Conservation (phyloP, 1,140 invertebrate genomes). For the Drosophila busckii region DNA sequence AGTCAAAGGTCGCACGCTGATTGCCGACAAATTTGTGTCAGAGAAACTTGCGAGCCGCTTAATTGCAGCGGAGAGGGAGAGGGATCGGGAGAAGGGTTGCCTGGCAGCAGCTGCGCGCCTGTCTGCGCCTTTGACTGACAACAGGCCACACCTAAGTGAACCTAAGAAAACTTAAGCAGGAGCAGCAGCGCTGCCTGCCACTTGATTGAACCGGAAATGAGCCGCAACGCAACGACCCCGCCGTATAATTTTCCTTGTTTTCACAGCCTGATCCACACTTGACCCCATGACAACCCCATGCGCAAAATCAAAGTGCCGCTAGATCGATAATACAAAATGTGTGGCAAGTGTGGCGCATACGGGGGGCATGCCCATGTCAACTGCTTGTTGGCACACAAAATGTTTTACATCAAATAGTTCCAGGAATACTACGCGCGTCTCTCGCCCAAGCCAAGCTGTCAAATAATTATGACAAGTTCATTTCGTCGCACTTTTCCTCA, state of each 20-base stretch:
- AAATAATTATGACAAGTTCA: constrained; percentile 77
- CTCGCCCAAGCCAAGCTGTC: constrained; percentile 62
- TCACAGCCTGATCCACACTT: constrained; percentile 67
- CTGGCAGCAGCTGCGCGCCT: constrained; percentile 52
- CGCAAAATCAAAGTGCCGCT: constrained; percentile 60
- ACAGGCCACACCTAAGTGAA: constrained; percentile 69
- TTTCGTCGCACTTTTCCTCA: constrained; percentile 72
- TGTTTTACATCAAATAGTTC: constrained; percentile 66
- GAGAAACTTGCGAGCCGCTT: constrained; percentile 56
- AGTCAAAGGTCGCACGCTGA: constrained; percentile 64
- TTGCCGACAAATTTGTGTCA: constrained; percentile 64
- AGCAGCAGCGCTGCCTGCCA: constrained; percentile 39
- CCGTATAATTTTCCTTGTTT: constrained; percentile 70
- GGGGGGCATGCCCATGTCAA: constrained; percentile 16
- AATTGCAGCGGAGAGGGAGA: constrained; percentile 35
- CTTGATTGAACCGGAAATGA: constrained; percentile 71
- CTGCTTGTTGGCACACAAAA: constrained; percentile 31
- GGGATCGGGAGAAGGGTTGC: background rate
- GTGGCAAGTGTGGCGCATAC: background rate
- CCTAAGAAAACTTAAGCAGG: constrained; percentile 9
- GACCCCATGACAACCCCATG: constrained; percentile 49
- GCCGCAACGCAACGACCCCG: constrained; percentile 28
- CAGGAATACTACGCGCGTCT: constrained; percentile 8
- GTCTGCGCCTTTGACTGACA: constrained; percentile 68
- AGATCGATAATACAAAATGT: background rate